Base-by-base conservation (phyloP, 2,113 vertebrate species). In the Andinoacara biseriatus region DNA sequence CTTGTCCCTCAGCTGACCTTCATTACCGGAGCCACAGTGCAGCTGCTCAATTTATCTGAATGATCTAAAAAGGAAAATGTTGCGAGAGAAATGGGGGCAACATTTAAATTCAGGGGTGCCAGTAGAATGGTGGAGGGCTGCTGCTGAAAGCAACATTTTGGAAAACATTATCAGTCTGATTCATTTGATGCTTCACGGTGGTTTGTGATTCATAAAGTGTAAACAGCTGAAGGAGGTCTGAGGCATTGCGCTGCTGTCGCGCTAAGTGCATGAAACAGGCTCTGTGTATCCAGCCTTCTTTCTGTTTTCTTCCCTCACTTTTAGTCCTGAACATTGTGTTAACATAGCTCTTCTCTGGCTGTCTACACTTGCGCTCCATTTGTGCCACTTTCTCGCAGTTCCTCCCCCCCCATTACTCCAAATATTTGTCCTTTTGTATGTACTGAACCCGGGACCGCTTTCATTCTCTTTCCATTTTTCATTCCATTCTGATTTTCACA, bases 191-290 rank as follows among this genome's bases (percentile, higher is more conserved):
- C 81, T 46, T 78, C 61, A 72, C 46, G 76, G 31, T 78, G 63
- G 49, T 82, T 81, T 54, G 75, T 87, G 82, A 90, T 56, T 87
- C 74, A 80, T 57, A 33, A 38, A 40, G 75, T 69, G 85, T 62
- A 76, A 82, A 88, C 76, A 86, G 78, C 81, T 86, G 81, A 90
- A 54, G 57, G 72, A 69, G 76, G 24, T 72, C 46, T 46, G 84
- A 81, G 58, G 74, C 67, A 29, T 65, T 52, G 62, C 40, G 74
- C 35, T 67, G 35, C 60, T 46, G 84, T 85, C 5, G 5, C 58
- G 57, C 13, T 76, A 29, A 11, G 56, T 43, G 78, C 74, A 40
- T 17, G 31, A 63, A 63, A 17, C 35, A 18, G 67, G 22, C 40
- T 57, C 3, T 26, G 56, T 33, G 9, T 31, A 15, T 46, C 24